Evolutionary conservation across 2,113 vertebrate genomes (phyloP), one percentile per base, ranked within the genome.

Genomic region (Calidris pugnax): DNA sequence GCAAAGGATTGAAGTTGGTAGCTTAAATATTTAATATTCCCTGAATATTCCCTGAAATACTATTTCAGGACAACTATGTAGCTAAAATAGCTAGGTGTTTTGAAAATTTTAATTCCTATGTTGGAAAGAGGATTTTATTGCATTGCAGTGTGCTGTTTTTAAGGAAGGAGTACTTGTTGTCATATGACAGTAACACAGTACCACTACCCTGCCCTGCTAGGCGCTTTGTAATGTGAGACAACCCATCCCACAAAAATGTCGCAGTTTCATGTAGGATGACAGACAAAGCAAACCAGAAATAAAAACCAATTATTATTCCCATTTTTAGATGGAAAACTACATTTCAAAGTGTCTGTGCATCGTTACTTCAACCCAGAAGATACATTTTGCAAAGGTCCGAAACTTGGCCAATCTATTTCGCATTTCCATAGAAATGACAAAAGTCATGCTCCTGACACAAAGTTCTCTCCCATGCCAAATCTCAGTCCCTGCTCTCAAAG

Each of bases 1-100:
- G 85, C 41, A 83, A 87, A 71, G 26, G 11, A 91, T 59, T 91
- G 57, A 57, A 87, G 37, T 39, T 48, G 2, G 7, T 77, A 85
- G 51, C 19, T 87, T 87, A 66, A 93, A 76, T 91, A 89, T 94
- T 93, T 94, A 67, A n/a, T 82, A 15, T 85, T 88, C 77, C 67
- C 45, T 37, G 13, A 92, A 60, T 8, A 86, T 45, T 67, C 71
- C 66, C 93, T 93, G 84, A 91, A 43, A 33, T 83, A 59, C 20
- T 66, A 51, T 83, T 88, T 94, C 67, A 80, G 51, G 47, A 62
- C 77, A 86, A 47, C 74, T 50, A 71, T 0, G 0, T 77, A 69
- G 30, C 24, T 89, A 41, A 83, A 83, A 23, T 35, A 69, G 28
- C n/a, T 85, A 37, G 1, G 21, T 60, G 20, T 4, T 8, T 45